Conservation (phyloP, 2,888 invertebrate genomes). For the Anagyrus pseudococci region DNA sequence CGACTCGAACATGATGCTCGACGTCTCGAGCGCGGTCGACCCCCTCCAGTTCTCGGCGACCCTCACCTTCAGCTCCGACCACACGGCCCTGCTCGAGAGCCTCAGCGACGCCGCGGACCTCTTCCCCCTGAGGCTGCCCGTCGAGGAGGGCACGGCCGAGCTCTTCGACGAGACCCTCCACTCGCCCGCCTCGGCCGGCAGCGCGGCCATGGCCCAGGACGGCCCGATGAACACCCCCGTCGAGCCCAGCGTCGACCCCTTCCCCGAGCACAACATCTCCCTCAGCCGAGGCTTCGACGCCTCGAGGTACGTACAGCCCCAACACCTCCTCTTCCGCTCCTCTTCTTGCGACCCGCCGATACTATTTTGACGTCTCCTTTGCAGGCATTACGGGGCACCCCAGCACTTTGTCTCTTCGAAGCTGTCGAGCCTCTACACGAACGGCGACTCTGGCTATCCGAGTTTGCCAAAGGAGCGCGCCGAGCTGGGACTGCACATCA, state of each 20-base stretch:
- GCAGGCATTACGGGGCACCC: constrained; percentile 54
- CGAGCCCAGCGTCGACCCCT: constrained; percentile 73
- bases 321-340: background rate
- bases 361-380: no score
- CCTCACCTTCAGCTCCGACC: constrained; percentile 80
- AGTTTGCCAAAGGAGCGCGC: constrained; percentile 69
- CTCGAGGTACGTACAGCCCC: constrained; percentile 49
- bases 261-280: constrained; percentile 75
- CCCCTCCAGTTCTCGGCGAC: constrained; percentile 84
- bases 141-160: constrained; percentile 67
- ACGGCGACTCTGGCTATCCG: constrained; percentile 65
- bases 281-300: constrained; percentile 48
- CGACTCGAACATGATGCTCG: constrained; percentile 81
- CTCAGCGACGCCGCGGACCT: constrained; percentile 82
- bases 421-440: constrained; percentile 50
- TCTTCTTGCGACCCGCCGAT: no score
- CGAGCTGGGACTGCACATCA: constrained; percentile 68
- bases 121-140: constrained; percentile 75
- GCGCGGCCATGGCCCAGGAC: constrained; percentile 53
- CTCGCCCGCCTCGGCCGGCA: constrained; percentile 68
- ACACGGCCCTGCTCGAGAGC: constrained; percentile 74
- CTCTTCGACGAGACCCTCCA: constrained; percentile 71
- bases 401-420: constrained; percentile 54
- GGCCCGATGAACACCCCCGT: constrained; percentile 69
- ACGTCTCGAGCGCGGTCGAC: constrained; percentile 80